Evolutionary conservation across 1,140 invertebrate genomes (phyloP).

Genomic region (Bombus ignitus): DNA sequence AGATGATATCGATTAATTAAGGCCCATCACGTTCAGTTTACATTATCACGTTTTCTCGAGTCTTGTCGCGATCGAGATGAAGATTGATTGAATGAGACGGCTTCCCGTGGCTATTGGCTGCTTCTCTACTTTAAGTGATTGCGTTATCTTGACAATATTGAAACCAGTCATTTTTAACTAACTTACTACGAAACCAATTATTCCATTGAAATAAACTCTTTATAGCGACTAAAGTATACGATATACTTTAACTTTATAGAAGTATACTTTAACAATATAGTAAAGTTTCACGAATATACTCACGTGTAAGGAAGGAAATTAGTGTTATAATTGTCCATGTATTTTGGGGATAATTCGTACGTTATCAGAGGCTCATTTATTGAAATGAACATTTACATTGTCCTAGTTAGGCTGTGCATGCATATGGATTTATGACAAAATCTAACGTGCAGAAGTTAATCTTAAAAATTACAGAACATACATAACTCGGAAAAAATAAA

Average conservation of each 20-base stretch:
- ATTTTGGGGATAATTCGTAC: too few relatives aligned
- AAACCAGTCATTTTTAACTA: background rate
- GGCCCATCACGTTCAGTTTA: background rate
- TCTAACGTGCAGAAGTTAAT: too few relatives aligned
- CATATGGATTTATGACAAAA: too few relatives aligned
- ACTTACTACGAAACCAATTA: background rate
- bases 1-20: constrained; percentile 5
- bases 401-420: too few relatives aligned
- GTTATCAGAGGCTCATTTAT: too few relatives aligned
- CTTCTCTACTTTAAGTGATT: background rate
- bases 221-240: background rate
- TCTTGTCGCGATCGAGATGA: background rate
- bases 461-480: too few relatives aligned
- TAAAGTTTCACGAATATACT: background rate
- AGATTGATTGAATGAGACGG: background rate
- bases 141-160: background rate
- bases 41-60: background rate
- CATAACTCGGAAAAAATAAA: too few relatives aligned
- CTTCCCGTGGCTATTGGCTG: background rate
- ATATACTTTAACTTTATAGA: background rate
- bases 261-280: background rate
- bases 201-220: background rate
- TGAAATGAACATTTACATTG: too few relatives aligned
- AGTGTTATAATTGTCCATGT: too few relatives aligned
- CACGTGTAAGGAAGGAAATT: background rate